Conservation (phyloP, 2,113 vertebrate genomes). For the Gadus macrocephalus region DNA sequence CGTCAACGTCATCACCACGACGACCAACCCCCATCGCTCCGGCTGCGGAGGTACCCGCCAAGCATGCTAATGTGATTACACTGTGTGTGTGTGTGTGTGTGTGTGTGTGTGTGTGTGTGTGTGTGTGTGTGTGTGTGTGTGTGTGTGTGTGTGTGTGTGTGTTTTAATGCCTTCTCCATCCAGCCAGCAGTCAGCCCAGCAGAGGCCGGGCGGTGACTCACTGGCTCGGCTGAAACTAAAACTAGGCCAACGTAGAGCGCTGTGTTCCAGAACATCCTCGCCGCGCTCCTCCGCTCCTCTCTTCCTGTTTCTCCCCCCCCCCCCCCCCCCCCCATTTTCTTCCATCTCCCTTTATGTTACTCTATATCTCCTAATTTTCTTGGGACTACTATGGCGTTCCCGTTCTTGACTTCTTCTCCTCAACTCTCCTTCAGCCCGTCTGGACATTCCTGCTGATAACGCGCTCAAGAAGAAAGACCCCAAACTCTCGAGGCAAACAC, state of each 20-base stretch:
- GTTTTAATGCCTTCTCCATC: constrained; percentile 37
- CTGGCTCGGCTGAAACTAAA: constrained; percentile 50
- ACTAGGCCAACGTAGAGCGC: constrained; percentile 63
- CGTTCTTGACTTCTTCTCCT: constrained; percentile 37
- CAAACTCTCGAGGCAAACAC: no score
- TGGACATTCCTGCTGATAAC: no score
- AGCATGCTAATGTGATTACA: constrained; percentile 32
- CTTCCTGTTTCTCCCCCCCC: no score
- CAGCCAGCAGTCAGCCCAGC: constrained; percentile 52
- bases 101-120: constrained; percentile 21
- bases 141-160: constrained; percentile 28
- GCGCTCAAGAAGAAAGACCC: no score
- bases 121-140: constrained; percentile 11
- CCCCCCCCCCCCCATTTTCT: neutral
- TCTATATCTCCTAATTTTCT: constrained; percentile 7
- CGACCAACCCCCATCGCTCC: neutral
- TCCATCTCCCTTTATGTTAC: constrained; percentile 9
- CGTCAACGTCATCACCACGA: no score
- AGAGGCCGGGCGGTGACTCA: constrained; percentile 66
- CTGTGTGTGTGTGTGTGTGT: constrained; percentile 13
- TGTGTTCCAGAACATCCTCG: constrained; percentile 53
- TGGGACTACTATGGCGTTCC: no score
- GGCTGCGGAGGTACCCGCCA: neutral
- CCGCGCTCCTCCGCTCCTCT: neutral
- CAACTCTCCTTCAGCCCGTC: no score